These are phyloP conservation scores for Nymphalis io DNA, from an alignment of 1,140 invertebrate species.

Conservation along the genomic window DNA sequence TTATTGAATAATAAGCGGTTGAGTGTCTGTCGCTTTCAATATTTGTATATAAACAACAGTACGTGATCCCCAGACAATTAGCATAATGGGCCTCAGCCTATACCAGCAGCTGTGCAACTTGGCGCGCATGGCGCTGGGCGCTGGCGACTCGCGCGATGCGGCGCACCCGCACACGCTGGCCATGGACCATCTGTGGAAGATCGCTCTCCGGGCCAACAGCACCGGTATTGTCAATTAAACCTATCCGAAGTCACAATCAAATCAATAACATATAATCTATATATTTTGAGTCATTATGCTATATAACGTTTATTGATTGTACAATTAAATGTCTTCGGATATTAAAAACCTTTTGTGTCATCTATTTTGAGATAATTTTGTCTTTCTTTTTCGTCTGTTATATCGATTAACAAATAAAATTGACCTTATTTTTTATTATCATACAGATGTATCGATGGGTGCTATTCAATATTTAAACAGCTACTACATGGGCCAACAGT, in stretches of 20 bases:
- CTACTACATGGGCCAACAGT: constrained; percentile 94
- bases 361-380: too few relatives aligned
- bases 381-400: background rate
- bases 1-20: too few relatives aligned
- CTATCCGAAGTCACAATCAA: too few relatives aligned
- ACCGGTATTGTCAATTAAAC: constrained; percentile 80
- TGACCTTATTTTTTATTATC: background rate
- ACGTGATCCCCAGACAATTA: constrained; percentile 83
- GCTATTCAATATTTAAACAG: constrained; percentile 96
- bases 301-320: too few relatives aligned
- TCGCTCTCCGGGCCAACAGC: constrained; percentile 92
- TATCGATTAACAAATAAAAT: background rate
- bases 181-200: constrained; percentile 97
- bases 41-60: too few relatives aligned
- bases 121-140: constrained; percentile 85
- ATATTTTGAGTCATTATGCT: too few relatives aligned
- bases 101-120: constrained; percentile 95
- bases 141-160: constrained; percentile 77
- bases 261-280: too few relatives aligned
- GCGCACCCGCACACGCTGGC: constrained; percentile 85
- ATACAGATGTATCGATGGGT: constrained; percentile 92
- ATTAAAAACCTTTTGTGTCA: too few relatives aligned
- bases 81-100: constrained; percentile 93
- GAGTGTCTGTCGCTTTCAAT: too few relatives aligned
- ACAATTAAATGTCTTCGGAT: too few relatives aligned